Percentiles rank a stretch among this genome's conserved stretches.
phyloP scores from a whole-genome alignment of 2,888 invertebrate genomes.

The Meta bourneti region DNA sequence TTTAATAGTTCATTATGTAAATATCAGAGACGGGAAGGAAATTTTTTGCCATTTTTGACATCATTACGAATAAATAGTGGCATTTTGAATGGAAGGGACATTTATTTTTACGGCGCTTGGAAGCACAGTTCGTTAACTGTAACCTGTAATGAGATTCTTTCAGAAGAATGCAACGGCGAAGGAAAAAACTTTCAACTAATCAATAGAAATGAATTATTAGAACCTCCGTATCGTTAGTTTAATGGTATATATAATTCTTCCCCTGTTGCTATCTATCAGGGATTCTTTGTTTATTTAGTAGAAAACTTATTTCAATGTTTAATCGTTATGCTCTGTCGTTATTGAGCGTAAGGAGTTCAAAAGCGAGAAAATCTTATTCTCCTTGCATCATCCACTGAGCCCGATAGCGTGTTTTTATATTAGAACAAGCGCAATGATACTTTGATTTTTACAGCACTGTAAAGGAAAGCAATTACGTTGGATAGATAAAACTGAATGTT shows the following conservation, averaged over 20 bases:
- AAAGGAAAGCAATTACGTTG: slow-evolving; percentile 12
- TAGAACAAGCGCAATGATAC: not conserved
- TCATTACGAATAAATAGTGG: slow-evolving; percentile 43
- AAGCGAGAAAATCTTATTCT: not conserved
- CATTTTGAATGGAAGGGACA: not conserved
- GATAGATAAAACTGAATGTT: not conserved
- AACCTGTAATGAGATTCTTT: slow-evolving; percentile 21
- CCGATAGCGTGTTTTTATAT: not conserved
- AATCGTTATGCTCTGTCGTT: not conserved
- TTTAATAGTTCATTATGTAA: slow-evolving; percentile 52
- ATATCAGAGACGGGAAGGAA: slow-evolving; percentile 17
- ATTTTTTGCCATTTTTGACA: slow-evolving; percentile 18
- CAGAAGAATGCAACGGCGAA: not conserved
- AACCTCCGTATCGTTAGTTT: slow-evolving; percentile 20
- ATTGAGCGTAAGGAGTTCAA: slow-evolving; percentile 1
- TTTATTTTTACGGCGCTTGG: slow-evolving; percentile 15
- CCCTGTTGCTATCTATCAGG: not conserved
- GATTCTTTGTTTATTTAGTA: slow-evolving; percentile 12
- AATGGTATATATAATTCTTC: slow-evolving; percentile 24
- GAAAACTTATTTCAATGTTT: slow-evolving; percentile 6
- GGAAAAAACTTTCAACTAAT: slow-evolving; percentile 19
- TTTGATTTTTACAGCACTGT: not conserved
- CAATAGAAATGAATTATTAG: slow-evolving; percentile 50
- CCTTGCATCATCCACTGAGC: not conserved
- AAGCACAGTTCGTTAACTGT: slow-evolving; percentile 31